Percentiles rank a stretch among this genome's conserved stretches.
phyloP scores from a whole-genome alignment of 1,140 invertebrate genomes.

The Drosophila fuyamai region DNA sequence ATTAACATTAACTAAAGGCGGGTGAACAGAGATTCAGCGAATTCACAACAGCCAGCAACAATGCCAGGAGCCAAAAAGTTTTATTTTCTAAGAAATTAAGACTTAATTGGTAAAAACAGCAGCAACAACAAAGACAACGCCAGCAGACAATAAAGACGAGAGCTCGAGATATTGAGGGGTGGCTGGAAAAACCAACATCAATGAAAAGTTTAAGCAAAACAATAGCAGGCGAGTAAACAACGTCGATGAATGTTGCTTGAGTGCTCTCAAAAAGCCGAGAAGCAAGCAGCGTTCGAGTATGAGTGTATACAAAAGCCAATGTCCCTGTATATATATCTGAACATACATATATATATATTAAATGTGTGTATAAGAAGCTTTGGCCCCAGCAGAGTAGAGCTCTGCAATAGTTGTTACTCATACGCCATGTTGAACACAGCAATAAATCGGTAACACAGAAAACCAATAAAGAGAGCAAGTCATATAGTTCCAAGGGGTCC shows the following conservation, averaged over 20 bases:
- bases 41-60: conserved; percentile 52
- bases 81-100: conserved; percentile 84
- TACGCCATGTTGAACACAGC: conserved; percentile 65
- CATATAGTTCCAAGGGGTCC: conserved; percentile 17
- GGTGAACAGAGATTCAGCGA: conserved; percentile 7
- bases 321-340: neutral
- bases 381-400: neutral
- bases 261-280: conserved; percentile 59
- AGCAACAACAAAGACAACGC: conserved; percentile 50
- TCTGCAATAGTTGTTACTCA: conserved; percentile 61
- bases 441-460: conserved; percentile 54
- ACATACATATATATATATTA: conserved; percentile 3
- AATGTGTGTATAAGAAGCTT: conserved; percentile 16
- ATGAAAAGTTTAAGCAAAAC: conserved; percentile 83
- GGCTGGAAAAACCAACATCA: conserved; percentile 72
- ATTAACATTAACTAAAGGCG: conserved; percentile 56
- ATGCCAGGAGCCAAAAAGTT: conserved; percentile 78
- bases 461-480: conserved; percentile 27
- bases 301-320: conserved; percentile 25
- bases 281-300: conserved; percentile 27
- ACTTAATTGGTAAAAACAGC: conserved; percentile 81
- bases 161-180: conserved; percentile 45
- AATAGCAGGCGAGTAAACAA: conserved; percentile 76
- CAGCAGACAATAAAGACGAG: conserved; percentile 55
- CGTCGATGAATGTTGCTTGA: conserved; percentile 76